Percentiles rank a stretch among this genome's conserved stretches.
phyloP scores from a whole-genome alignment of 1,140 invertebrate genomes.

The Temnothorax nylanderi region DNA sequence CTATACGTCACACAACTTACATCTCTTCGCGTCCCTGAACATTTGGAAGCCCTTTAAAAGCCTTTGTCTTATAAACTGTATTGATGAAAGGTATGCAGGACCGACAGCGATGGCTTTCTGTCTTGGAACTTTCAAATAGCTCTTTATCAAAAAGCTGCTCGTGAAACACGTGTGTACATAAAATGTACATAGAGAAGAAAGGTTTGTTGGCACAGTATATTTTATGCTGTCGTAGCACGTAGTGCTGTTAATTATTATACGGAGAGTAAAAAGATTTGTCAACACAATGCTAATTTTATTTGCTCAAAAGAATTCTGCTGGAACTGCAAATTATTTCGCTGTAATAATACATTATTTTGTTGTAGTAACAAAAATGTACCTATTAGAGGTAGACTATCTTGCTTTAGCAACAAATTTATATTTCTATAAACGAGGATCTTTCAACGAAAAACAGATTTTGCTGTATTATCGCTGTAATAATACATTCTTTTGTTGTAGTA shows the following conservation, averaged over 20 bases:
- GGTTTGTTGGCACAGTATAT: neutral
- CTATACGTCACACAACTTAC: conserved; percentile 19
- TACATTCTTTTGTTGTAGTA: neutral
- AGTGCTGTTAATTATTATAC: neutral
- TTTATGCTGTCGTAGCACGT: neutral
- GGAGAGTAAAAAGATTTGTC: neutral
- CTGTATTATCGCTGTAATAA: neutral
- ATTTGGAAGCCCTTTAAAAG: conserved; percentile 79
- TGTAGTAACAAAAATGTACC: neutral
- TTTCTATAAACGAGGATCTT: neutral
- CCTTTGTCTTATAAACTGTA: conserved; percentile 71
- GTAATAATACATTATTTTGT: neutral
- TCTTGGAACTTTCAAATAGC: neutral
- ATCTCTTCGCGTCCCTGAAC: conserved; percentile 75
- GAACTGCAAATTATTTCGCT: neutral
- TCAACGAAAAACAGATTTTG: neutral
- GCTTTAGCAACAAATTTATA: neutral
- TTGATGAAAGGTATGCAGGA: conserved; percentile 67
- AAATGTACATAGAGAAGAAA: neutral
- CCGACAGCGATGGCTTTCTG: conserved; percentile 49
- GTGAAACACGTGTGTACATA: neutral
- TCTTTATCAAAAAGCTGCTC: conserved; percentile 23
- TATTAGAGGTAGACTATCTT: neutral
- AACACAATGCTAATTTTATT: neutral
- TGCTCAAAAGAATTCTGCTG: neutral